These are phyloP conservation scores for Glossophaga mutica DNA, from an alignment of 2,797 vertebrate species.

Conservation along the genomic window DNA sequence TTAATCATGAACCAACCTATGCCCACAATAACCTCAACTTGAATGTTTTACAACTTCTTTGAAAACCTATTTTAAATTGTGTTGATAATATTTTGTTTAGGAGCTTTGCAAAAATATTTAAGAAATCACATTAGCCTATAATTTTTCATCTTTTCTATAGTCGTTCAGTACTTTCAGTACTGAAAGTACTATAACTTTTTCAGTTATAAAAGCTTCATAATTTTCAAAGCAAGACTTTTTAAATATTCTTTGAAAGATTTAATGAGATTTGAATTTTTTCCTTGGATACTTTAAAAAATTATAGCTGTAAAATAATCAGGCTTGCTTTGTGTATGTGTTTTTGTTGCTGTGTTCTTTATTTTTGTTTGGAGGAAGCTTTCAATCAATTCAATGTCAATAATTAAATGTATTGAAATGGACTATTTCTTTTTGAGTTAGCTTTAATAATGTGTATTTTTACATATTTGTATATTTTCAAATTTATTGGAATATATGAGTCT, in stretches of 20 bases:
- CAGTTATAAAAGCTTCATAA: neutral
- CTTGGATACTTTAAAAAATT: neutral
- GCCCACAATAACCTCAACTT: neutral
- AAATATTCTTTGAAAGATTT: neutral
- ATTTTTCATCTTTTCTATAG: neutral
- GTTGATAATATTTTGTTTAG: neutral
- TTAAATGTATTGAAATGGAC: neutral
- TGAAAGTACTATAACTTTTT: too few relatives aligned
- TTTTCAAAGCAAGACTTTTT: neutral
- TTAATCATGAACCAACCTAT: neutral
- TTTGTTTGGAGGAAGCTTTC: neutral
- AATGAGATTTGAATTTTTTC: neutral
- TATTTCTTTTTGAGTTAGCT: neutral
- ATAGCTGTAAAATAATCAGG: neutral
- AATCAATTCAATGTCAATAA: neutral
- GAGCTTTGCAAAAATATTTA: neutral
- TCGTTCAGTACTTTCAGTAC: neutral
- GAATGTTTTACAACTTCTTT: neutral
- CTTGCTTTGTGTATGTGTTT: neutral
- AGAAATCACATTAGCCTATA: neutral
- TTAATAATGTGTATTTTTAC: neutral
- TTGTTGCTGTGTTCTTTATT: neutral
- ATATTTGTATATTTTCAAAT: neutral
- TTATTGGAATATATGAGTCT: neutral
- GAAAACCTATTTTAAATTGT: neutral